A percentile compares a stretch with the other conserved stretches of the same genome.
Evolutionary conservation across 2,113 vertebrate species (phyloP).

Genomic region (Notarius lentiginosus): DNA sequence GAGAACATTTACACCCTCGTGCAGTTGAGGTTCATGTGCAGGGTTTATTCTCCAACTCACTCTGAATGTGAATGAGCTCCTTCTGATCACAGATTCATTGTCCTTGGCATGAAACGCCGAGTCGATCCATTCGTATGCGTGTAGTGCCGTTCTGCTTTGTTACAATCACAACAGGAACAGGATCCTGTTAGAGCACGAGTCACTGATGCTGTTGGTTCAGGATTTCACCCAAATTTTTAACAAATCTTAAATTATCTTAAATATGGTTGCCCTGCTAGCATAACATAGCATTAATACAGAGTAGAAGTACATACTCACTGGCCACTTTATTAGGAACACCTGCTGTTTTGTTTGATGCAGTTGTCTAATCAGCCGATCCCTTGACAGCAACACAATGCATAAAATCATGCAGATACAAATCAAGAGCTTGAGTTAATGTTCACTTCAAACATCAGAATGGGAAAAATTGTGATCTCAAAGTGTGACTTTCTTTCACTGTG

Average conservation of each 20-base stretch:
- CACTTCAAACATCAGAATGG: too few relatives aligned
- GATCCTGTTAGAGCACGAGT: background rate
- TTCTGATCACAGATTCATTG: background rate
- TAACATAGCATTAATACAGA: background rate
- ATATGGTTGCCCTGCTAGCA: too few relatives aligned
- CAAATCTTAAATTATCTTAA: background rate
- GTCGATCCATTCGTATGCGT: background rate
- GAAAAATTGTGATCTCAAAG: too few relatives aligned
- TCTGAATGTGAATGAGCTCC: background rate
- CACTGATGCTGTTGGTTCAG: background rate
- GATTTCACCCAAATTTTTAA: background rate
- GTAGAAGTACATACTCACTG: background rate
- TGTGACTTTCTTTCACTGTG: too few relatives aligned
- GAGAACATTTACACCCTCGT: background rate
- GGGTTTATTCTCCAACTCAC: background rate
- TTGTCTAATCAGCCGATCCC: too few relatives aligned
- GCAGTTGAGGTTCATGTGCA: background rate
- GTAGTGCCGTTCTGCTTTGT: background rate
- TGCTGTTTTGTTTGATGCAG: too few relatives aligned
- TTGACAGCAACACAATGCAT: too few relatives aligned
- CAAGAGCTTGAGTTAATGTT: too few relatives aligned
- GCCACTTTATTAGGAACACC: too few relatives aligned
- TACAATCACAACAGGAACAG: background rate
- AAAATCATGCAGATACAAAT: too few relatives aligned
- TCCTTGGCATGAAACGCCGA: background rate